Evolutionary conservation across 2,113 vertebrate genomes (phyloP), one percentile per base, ranked within the genome.

Genomic region (Thymallus thymallus): DNA sequence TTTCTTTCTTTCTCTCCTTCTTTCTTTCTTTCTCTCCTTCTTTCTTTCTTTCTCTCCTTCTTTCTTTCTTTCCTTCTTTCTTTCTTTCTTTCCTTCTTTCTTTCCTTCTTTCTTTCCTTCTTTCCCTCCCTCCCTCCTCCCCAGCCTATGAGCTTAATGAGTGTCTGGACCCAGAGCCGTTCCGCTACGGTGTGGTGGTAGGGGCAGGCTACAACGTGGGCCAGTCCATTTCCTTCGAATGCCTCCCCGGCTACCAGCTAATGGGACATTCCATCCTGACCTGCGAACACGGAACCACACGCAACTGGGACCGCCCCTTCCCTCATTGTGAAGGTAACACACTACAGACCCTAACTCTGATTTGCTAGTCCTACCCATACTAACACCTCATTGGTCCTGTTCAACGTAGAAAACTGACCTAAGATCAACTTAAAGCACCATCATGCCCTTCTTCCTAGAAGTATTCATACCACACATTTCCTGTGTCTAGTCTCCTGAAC

Each of bases 221-320:
- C 32, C 97, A 99, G 77, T 99, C 98, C 23, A 96, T 99, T 88
- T 98, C 98, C 62, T 99, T 99, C 0, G 97, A 99, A 87, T 99
- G 98, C 72, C 91, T 96, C 60, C 94, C 95, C 0, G 98, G 98
- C 7, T 99, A 95, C 88, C 95, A 95, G 1, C 92, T 99, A 1
- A 91, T 90, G 67, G 98, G 98, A 14, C 91, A 96, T 62, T 92
- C 96, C 0, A 96, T 99, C 84, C 94, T 99, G 67, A 98, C 96
- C 7, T 99, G 98, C 71, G 95, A 97, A 69, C 98, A 99, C 0
- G 98, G 98, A 72, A 96, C 95, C 82, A 98, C 96, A 35, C 94
- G 97, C 79, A 98, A 96, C 88, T 99, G 98, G 98, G 97, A 98
- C 88, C 94, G 96, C 72, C 94, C 95, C 0, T 86, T 98, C 85